Conservation (phyloP, 2,888 invertebrate genomes). For the Mythimna lalbum region DNA sequence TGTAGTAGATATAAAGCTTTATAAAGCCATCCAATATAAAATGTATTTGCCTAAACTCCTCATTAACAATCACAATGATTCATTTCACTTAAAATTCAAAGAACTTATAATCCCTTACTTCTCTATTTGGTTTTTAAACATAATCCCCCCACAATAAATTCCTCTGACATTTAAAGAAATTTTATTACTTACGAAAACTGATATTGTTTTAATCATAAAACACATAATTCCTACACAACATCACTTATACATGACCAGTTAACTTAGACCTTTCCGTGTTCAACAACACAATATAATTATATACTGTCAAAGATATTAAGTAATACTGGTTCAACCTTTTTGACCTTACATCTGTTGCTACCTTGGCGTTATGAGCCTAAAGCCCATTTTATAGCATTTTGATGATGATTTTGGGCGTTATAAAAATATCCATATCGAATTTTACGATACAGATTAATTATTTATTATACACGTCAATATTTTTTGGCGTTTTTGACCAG, state of each 20-base stretch:
- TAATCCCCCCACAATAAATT: constrained; percentile 45
- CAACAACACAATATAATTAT: constrained; percentile 34
- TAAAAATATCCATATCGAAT: constrained; percentile 59
- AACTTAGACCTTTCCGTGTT: constrained; percentile 19
- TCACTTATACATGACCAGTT: constrained; percentile 30
- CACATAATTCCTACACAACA: constrained; percentile 49
- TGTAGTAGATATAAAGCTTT: neutral
- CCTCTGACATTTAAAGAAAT: constrained; percentile 37
- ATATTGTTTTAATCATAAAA: constrained; percentile 64
- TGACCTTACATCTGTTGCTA: constrained; percentile 61
- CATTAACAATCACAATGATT: constrained; percentile 6
- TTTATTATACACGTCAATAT: constrained; percentile 40
- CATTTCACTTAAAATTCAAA: constrained; percentile 20
- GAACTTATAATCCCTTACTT: constrained; percentile 18
- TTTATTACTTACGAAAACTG: constrained; percentile 54
- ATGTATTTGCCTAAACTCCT: neutral
- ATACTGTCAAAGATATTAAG: constrained; percentile 15
- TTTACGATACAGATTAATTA: constrained; percentile 59
- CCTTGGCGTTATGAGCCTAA: constrained; percentile 54
- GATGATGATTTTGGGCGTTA: constrained; percentile 56
- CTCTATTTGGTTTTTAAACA: neutral
- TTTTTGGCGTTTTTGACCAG: constrained; percentile 26
- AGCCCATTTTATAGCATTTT: constrained; percentile 64
- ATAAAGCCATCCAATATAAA: neutral
- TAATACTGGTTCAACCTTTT: constrained; percentile 58